A percentile compares a stretch with the other conserved stretches of the same genome.
These are phyloP conservation scores for Drosophila persimilis DNA, from an alignment of 1,140 invertebrate species.

Conservation along the genomic window DNA sequence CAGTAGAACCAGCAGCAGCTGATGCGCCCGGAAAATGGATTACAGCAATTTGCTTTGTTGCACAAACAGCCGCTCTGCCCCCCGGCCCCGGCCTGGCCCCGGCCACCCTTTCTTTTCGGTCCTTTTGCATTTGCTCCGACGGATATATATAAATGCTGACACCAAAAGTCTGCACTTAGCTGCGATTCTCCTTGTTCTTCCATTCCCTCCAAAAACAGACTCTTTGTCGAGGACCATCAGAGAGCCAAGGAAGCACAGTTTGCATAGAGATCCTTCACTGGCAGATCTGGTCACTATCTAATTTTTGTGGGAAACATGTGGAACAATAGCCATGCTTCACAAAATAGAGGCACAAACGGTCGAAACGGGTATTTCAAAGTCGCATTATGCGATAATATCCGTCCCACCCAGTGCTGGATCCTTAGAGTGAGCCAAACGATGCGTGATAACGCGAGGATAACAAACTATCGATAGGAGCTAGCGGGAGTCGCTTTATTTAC, in stretches of 20 bases:
- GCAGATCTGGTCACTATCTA: too few species aligned
- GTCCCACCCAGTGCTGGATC: too few species aligned
- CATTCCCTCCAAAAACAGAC: background rate
- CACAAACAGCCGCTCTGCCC: conserved; percentile 54
- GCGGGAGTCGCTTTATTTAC: conserved; percentile 48
- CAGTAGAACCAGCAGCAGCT: conserved; percentile 52
- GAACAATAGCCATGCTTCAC: too few species aligned
- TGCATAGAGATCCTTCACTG: too few species aligned
- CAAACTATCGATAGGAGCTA: conserved; percentile 60
- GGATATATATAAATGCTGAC: conserved; percentile 63
- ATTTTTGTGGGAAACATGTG: too few species aligned
- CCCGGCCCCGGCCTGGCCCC: background rate
- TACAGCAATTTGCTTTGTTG: conserved; percentile 76
- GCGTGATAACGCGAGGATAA: conserved; percentile 17
- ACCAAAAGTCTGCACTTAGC: conserved; percentile 57
- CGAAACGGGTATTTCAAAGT: too few species aligned
- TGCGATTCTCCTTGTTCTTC: conserved; percentile 25
- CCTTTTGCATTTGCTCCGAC: conserved; percentile 7
- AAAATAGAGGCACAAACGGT: too few species aligned
- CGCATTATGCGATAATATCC: too few species aligned
- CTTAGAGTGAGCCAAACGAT: background rate
- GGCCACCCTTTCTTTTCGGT: background rate
- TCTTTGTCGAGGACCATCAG: background rate
- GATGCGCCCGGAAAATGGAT: conserved; percentile 74
- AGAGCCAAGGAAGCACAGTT: too few species aligned